Conservation (phyloP, 2,113 vertebrate genomes). For the Sebastes fasciatus region DNA sequence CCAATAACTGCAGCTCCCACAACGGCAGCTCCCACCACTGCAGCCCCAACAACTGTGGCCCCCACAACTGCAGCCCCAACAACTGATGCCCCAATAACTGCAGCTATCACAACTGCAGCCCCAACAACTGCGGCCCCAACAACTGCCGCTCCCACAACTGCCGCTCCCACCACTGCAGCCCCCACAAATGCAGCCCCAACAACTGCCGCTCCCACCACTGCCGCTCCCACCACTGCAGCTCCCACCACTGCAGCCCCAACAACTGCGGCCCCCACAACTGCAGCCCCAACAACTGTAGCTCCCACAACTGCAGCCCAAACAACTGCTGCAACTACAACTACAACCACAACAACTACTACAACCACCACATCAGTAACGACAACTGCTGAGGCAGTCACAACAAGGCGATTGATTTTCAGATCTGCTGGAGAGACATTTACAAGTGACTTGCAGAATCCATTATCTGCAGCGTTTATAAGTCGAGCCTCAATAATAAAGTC, state of each 20-base stretch:
- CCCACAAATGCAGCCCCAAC: background rate
- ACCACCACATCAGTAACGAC: background rate
- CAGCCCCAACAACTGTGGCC: too few relatives aligned
- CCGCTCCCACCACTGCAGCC: accelerated
- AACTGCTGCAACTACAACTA: too few relatives aligned
- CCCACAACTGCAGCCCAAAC: too few relatives aligned
- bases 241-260: background rate
- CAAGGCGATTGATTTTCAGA: conserved; percentile 11
- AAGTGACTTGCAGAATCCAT: conserved; percentile 27
- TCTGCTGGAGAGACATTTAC: conserved; percentile 38
- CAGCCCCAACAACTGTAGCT: too few relatives aligned
- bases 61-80: too few relatives aligned
- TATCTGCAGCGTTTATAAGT: background rate
- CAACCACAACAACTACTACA: background rate
- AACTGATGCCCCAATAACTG: too few relatives aligned
- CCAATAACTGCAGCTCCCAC: too few relatives aligned
- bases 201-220: background rate
- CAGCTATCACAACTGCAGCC: too few relatives aligned
- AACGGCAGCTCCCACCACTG: too few relatives aligned
- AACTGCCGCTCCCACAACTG: background rate
- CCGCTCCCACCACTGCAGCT: background rate
- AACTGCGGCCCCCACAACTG: background rate
- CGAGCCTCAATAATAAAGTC: background rate
- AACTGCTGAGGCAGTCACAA: background rate
- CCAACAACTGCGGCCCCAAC: too few relatives aligned